phyloP scores from a whole-genome alignment of 2,797 vertebrate species.

The Malurus leucopterus region DNA sequence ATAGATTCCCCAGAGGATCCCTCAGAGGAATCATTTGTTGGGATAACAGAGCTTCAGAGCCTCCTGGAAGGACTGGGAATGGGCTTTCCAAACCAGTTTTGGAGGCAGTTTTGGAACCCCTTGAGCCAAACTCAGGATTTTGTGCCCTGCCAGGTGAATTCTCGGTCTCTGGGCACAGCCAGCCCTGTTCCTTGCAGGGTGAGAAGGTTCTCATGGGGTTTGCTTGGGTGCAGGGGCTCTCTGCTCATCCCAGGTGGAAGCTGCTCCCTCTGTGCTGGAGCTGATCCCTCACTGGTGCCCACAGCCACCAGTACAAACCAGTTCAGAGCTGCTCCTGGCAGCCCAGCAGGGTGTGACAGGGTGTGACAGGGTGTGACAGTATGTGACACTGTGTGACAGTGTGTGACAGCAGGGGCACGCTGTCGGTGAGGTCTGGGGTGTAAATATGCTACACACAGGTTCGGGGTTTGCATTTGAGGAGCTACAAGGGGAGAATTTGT shows the following conservation, averaged over 20 bases:
- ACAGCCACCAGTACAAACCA: neutral
- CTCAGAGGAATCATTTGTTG: rapidly evolving
- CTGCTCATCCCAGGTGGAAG: neutral
- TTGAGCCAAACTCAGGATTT: neutral
- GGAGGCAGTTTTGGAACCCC: neutral
- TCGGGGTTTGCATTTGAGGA: neutral
- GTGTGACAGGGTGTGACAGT: too few relatives aligned
- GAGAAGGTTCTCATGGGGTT: neutral
- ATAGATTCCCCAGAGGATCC: rapidly evolving
- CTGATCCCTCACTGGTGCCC: neutral
- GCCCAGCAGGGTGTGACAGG: neutral
- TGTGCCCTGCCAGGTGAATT: neutral
- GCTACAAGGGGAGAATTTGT: neutral
- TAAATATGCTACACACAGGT: neutral
- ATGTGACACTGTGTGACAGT: too few relatives aligned
- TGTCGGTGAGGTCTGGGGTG: neutral
- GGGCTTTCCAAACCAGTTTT: neutral
- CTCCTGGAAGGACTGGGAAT: neutral
- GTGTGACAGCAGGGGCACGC: too few relatives aligned
- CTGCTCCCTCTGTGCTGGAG: neutral
- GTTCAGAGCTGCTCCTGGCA: neutral
- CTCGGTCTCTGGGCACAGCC: neutral
- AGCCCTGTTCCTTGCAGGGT: neutral
- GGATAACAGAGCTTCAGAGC: neutral
- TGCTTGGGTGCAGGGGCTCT: neutral